phyloP scores from a whole-genome alignment of 2,797 vertebrate genomes.

The Galago senegalensis region DNA sequence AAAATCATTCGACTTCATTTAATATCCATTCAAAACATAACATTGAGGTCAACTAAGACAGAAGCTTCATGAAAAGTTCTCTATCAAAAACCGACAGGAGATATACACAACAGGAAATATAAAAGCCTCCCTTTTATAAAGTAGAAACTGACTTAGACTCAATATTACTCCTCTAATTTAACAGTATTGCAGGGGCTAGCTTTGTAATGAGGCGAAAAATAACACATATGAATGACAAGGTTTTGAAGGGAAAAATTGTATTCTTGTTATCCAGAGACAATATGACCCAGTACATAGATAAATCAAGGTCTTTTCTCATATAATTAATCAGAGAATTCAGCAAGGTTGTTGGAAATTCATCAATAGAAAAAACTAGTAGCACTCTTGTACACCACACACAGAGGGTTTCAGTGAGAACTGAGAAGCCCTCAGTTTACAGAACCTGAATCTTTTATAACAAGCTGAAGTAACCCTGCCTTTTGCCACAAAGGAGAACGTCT shows the following conservation, averaged over 20 bases:
- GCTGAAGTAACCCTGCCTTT: slow-evolving; percentile 33
- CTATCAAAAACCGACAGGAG: not conserved
- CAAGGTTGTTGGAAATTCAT: slow-evolving; percentile 34
- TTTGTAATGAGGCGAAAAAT: slow-evolving; percentile 18
- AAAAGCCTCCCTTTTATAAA: not conserved
- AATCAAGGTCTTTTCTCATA: not conserved
- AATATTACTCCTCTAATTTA: not conserved
- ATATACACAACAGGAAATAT: not conserved
- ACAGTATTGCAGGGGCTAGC: not conserved
- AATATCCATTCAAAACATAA: not conserved
- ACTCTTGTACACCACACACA: not conserved
- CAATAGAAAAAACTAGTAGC: not conserved
- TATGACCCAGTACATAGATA: not conserved
- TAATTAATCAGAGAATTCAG: slow-evolving; percentile 24
- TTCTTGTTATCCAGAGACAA: not conserved
- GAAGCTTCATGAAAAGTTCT: not conserved
- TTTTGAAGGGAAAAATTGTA: not conserved
- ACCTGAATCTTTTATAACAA: slow-evolving; percentile 2
- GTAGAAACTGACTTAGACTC: not conserved
- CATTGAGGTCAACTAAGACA: not conserved
- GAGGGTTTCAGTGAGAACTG: not conserved
- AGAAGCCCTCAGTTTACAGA: not conserved
- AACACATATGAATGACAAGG: not conserved
- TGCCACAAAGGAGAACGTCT: not conserved
- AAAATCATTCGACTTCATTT: not conserved